Evolutionary conservation across 1,140 invertebrate genomes (phyloP), one percentile per base, ranked within the genome.

Genomic region (Gonioctena quinquepunctata): DNA sequence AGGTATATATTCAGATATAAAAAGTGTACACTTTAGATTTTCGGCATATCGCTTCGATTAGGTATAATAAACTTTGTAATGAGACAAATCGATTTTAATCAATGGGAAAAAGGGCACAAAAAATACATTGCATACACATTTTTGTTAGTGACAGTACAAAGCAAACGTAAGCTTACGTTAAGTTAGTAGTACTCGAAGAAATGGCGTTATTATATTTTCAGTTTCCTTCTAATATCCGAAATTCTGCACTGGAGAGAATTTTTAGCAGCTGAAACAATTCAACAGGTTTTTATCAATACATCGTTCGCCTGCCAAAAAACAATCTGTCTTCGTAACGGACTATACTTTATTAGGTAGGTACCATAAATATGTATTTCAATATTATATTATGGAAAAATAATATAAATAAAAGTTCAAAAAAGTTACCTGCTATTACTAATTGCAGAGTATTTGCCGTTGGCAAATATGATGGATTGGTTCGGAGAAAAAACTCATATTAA

Each of bases 361-460:
- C 8, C 18, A 21, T 11, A 23, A 33, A 23, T 27, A n/a, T 22
- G 7, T n/a, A n/a, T n/a, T n/a, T n/a, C n/a, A n/a, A n/a, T n/a
- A n/a, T n/a, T n/a, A n/a, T n/a, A n/a, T n/a, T n/a, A 42, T 11
- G 59, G 7, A 23, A 16, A 21, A 67, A 57, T 19, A 27, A 27
- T 57, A 42, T 33, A 57, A 42, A 57, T 23, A 21, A 3, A n/a
- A n/a, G 42, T 48, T 27, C 8, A 60, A 48, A 42, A 19, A 59
- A 21, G 19, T 65, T 72, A 69, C 66, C 71, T 69, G 64, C 67
- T 72, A 68, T 61, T 69, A 72, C 66, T 70, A 69, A 73, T 71
- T 72, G 63, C 62, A 16, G 26, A 60, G 33, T n/a, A n/a, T 42
- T 42, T 42, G 11, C 33, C 33, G 16, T 42, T 42, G 11, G 11